These are phyloP conservation scores for Ommatoiulus sabulosus DNA, from an alignment of 2,888 invertebrate genomes.

Conservation along the genomic window DNA sequence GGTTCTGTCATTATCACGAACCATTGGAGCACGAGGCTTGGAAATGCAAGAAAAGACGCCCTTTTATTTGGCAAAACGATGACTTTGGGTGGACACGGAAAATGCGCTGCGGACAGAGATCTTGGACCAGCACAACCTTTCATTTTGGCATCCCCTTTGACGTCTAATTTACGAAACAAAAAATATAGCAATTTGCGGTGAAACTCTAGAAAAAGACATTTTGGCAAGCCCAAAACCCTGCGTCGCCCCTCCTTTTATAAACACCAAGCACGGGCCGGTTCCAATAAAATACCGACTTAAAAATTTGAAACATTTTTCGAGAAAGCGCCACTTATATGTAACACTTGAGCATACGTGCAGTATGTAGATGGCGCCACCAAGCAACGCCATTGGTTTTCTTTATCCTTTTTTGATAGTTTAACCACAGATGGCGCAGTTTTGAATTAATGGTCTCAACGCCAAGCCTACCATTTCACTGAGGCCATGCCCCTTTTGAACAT, in stretches of 20 bases:
- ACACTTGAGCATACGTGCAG: too few relatives aligned
- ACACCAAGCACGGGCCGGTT: neutral
- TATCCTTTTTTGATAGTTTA: too few relatives aligned
- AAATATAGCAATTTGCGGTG: neutral
- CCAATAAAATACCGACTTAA: too few relatives aligned
- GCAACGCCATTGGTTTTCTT: too few relatives aligned
- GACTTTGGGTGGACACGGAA: conserved; percentile 29
- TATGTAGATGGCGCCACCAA: too few relatives aligned
- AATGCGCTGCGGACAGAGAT: neutral
- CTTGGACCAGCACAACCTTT: neutral
- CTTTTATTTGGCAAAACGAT: neutral
- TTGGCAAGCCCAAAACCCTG: neutral
- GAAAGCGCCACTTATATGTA: too few relatives aligned
- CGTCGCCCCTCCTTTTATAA: neutral
- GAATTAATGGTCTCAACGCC: too few relatives aligned
- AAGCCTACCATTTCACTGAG: too few relatives aligned
- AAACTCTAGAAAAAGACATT: neutral
- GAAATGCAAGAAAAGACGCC: conserved; percentile 15
- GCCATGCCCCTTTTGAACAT: too few relatives aligned
- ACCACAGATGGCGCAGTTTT: too few relatives aligned
- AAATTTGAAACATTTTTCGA: too few relatives aligned
- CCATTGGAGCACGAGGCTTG: conserved; percentile 15
- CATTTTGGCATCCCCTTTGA: neutral
- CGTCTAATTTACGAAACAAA: conserved; percentile 3
- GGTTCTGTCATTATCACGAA: neutral